Evolutionary conservation across 2,797 vertebrate genomes (phyloP).

Genomic region (Chaenodraco wilsoni): DNA sequence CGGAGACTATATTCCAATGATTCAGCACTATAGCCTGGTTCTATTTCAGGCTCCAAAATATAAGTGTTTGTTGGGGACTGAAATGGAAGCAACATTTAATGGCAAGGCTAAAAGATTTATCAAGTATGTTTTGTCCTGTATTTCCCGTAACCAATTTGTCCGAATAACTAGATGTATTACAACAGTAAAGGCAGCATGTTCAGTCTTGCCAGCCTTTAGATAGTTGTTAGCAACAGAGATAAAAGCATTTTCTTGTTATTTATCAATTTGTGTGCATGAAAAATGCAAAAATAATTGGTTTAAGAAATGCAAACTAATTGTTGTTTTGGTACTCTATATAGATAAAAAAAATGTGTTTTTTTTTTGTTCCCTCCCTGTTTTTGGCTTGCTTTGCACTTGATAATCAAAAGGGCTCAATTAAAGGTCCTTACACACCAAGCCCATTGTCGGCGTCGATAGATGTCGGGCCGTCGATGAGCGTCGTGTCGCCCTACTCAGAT

Average conservation of each 20-base stretch:
- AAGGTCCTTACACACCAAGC: too few relatives aligned
- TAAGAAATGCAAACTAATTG: neutral
- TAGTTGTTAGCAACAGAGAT: neutral
- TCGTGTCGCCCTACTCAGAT: too few relatives aligned
- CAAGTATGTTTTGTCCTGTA: too few relatives aligned
- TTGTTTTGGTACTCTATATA: neutral
- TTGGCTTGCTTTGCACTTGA: neutral
- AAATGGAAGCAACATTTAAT: neutral
- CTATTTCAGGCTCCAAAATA: neutral
- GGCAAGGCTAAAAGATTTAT: neutral
- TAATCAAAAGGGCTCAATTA: neutral
- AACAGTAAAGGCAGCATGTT: neutral
- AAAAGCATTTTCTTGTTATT: neutral
- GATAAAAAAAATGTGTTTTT: neutral
- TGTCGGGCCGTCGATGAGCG: too few relatives aligned
- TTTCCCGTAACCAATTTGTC: neutral
- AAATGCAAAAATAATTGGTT: neutral
- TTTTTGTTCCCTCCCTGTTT: neutral
- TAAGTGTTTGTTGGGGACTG: neutral
- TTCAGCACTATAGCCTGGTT: neutral
- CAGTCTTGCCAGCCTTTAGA: neutral
- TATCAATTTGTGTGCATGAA: neutral
- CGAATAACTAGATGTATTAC: too few relatives aligned
- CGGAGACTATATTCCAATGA: neutral
- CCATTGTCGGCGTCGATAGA: too few relatives aligned